These are phyloP conservation scores for Epizoanthus illoricatus DNA, from an alignment of 92 coral and sea anemone species.

Conservation along the genomic window DNA sequence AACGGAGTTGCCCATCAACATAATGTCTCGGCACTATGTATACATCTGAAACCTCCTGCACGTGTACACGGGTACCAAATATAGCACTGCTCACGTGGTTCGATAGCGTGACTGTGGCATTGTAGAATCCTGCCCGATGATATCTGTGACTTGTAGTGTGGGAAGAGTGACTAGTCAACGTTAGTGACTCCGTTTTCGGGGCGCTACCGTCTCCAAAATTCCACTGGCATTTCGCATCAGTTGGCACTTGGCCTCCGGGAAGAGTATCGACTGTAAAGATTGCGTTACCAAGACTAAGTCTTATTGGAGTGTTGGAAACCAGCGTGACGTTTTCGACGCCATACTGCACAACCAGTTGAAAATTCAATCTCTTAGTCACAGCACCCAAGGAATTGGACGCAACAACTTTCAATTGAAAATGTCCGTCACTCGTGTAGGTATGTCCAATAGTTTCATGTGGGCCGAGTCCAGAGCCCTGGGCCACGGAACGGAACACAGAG, in stretches of 20 bases:
- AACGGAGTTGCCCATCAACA: slow-evolving; percentile 39
- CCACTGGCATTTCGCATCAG: slow-evolving; percentile 67
- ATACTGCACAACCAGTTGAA: slow-evolving; percentile 57
- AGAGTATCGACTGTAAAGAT: slow-evolving; percentile 47
- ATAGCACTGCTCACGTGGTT: slow-evolving; percentile 77
- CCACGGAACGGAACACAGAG: slow-evolving; percentile 34
- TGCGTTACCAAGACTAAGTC: slow-evolving; percentile 59
- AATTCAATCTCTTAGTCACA: slow-evolving; percentile 33
- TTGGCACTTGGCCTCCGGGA: slow-evolving; percentile 60
- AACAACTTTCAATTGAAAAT: slow-evolving; percentile 60
- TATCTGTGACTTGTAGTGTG: slow-evolving; percentile 53
- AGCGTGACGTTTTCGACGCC: slow-evolving; percentile 68
- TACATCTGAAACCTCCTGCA: slow-evolving; percentile 49
- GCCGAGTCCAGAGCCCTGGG: slow-evolving; percentile 31
- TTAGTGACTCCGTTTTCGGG: slow-evolving; percentile 38
- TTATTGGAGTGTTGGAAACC: slow-evolving; percentile 57
- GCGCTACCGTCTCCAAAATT: slow-evolving; percentile 66
- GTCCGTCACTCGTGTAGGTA: slow-evolving; percentile 63
- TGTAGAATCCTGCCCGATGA: slow-evolving; percentile 54
- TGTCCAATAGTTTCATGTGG: slow-evolving; percentile 56
- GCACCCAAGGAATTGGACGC: slow-evolving; percentile 72
- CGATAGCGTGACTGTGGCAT: slow-evolving; percentile 68
- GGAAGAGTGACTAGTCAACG: slow-evolving; percentile 25
- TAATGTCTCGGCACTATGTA: slow-evolving; percentile 38
- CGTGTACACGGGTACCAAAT: slow-evolving; percentile 48